These are phyloP conservation scores for Bombus sibiricus DNA, from an alignment of 1,140 invertebrate genomes.

Conservation along the genomic window DNA sequence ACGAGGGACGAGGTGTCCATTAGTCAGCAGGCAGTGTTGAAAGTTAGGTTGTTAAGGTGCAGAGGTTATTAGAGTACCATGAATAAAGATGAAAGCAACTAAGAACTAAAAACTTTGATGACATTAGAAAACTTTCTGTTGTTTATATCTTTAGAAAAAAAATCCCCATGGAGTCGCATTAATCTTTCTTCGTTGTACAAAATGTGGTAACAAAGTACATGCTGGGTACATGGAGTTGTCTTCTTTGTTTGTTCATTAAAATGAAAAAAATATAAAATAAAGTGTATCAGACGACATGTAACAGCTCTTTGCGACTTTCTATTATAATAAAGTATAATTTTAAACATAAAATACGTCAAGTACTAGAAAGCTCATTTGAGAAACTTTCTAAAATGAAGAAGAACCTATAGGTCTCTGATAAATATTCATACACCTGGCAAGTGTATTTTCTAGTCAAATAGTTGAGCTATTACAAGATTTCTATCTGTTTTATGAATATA, in stretches of 20 bases:
- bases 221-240: not conserved
- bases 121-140: not conserved
- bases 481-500: too few species aligned
- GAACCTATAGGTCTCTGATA: too few species aligned
- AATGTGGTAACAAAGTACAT: not conserved
- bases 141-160: not conserved
- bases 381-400: too few species aligned
- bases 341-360: too few species aligned
- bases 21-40: not conserved
- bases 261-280: not conserved
- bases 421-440: too few species aligned
- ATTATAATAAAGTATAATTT: not conserved
- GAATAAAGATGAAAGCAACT: not conserved
- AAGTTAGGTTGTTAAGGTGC: not conserved
- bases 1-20: too few species aligned
- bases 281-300: not conserved
- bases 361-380: too few species aligned
- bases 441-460: too few species aligned
- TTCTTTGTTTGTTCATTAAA: not conserved
- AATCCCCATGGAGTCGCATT: not conserved
- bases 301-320: not conserved
- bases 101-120: not conserved
- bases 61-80: not conserved
- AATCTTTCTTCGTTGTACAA: not conserved
- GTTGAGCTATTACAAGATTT: too few species aligned